Evolutionary conservation across 1,140 invertebrate species (phyloP).

Genomic region (Macrobrachium rosenbergii): DNA sequence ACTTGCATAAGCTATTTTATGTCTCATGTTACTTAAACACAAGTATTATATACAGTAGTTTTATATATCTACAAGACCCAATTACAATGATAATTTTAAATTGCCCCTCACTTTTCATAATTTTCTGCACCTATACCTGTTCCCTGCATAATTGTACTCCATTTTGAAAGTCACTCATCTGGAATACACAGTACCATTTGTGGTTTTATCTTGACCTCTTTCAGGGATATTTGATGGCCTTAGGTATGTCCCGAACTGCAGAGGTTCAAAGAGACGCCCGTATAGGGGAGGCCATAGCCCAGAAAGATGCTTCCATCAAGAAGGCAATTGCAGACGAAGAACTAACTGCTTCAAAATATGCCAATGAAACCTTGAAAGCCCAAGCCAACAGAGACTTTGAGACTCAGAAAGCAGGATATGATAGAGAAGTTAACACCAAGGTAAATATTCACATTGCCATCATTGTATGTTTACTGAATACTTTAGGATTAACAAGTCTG

Average conservation of each 20-base stretch:
- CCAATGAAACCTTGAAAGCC: conserved; percentile 96
- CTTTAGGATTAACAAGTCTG: neutral
- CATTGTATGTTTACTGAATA: neutral
- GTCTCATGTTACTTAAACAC: no score
- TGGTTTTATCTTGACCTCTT: neutral
- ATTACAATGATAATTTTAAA: no score
- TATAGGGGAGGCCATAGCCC: conserved; percentile 91
- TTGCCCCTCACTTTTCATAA: no score
- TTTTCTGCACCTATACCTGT: no score
- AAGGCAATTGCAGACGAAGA: conserved; percentile 96
- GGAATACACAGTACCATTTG: no score
- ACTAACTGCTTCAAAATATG: conserved; percentile 86
- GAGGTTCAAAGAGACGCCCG: conserved; percentile 96
- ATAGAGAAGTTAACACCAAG: conserved; percentile 95
- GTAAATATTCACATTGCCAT: conserved; percentile 70
- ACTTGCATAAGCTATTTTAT: no score
- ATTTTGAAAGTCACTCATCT: no score
- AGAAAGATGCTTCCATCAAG: conserved; percentile 87
- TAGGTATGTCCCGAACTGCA: conserved; percentile 95
- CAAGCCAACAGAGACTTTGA: conserved; percentile 96
- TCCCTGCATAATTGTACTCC: no score
- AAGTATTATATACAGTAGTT: no score
- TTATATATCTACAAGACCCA: no score
- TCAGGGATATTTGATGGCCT: conserved; percentile 39
- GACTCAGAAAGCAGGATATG: conserved; percentile 97